phyloP scores from a whole-genome alignment of 2,888 invertebrate genomes.

The Zhuqinia jingwanae region DNA sequence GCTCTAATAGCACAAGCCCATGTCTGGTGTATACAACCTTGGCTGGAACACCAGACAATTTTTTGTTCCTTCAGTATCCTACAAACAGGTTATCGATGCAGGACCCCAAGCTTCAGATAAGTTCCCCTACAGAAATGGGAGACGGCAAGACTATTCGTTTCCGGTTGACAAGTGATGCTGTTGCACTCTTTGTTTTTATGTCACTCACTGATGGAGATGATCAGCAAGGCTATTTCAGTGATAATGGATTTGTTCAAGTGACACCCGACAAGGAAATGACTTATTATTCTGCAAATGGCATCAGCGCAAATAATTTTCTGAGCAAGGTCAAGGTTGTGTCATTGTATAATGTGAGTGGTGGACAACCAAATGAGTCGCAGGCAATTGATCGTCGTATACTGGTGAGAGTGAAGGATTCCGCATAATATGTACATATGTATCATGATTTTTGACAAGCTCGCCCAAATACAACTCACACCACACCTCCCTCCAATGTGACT shows the following conservation, averaged over 20 bases:
- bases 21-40: slow-evolving; percentile 70
- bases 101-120: slow-evolving; percentile 70
- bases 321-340: slow-evolving; percentile 64
- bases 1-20: slow-evolving; percentile 18
- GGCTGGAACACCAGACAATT: slow-evolving; percentile 84
- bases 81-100: slow-evolving; percentile 59
- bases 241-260: slow-evolving; percentile 86
- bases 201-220: slow-evolving; percentile 84
- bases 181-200: slow-evolving; percentile 86
- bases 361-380: no score
- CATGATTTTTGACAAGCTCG: no score
- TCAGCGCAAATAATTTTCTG: slow-evolving; percentile 61
- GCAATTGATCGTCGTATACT: no score
- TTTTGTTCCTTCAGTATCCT: slow-evolving; percentile 84
- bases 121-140: neutral
- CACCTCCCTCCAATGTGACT: no score
- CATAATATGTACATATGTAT: no score
- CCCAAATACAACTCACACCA: no score
- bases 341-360: slow-evolving; percentile 69
- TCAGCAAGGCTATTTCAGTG: slow-evolving; percentile 86
- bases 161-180: slow-evolving; percentile 82
- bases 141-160: slow-evolving; percentile 80
- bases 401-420: no score
- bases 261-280: slow-evolving; percentile 79
- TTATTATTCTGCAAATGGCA: slow-evolving; percentile 76